phyloP scores from a whole-genome alignment of 2,888 invertebrate species.

The Cantharis flavilabris region DNA sequence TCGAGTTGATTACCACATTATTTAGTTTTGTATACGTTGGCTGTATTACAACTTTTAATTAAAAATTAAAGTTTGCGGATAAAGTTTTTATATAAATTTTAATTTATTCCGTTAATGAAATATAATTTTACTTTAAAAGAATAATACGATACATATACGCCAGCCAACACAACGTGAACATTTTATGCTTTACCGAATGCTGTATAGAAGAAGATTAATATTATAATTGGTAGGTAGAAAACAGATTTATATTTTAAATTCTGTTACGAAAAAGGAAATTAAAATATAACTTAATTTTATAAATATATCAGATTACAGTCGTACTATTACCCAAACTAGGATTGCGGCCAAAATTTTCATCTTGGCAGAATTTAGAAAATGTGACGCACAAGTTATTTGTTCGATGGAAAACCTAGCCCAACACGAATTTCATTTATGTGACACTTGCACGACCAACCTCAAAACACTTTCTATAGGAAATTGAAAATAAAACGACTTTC shows the following conservation, averaged over 20 bases:
- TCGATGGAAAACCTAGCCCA: neutral
- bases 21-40: neutral
- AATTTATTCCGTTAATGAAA: neutral
- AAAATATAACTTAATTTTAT: neutral
- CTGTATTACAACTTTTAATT: neutral
- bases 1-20: neutral
- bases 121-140: neutral
- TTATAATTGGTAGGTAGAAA: neutral
- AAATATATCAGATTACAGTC: too few relatives aligned
- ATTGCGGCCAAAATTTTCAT: neutral
- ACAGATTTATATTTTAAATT: neutral
- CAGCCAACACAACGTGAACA: neutral
- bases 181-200: neutral
- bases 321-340: neutral
- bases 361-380: neutral
- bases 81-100: neutral
- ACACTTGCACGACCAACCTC: neutral
- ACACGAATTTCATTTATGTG: neutral
- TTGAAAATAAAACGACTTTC: neutral
- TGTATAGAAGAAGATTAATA: neutral
- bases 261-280: neutral
- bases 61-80: neutral
- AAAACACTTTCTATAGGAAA: neutral
- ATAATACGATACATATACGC: neutral
- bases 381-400: neutral